These are phyloP conservation scores for Silurus glanis DNA, from an alignment of 2,113 vertebrate species.

Conservation along the genomic window DNA sequence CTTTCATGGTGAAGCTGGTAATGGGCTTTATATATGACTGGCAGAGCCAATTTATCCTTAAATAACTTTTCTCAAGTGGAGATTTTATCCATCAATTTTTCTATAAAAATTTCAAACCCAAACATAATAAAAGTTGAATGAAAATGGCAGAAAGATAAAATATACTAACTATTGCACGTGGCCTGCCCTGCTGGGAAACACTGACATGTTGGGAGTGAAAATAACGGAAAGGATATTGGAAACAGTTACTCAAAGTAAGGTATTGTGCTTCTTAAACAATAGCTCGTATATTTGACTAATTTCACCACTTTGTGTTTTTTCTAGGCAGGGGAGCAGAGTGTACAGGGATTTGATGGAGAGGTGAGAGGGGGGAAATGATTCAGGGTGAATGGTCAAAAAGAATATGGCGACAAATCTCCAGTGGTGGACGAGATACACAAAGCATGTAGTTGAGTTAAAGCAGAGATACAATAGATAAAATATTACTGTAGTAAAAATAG, in stretches of 20 bases:
- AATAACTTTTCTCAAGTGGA: conserved; percentile 8
- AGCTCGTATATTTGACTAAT: neutral
- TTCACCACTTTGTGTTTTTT: neutral
- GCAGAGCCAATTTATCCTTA: conserved; percentile 1
- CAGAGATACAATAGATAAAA: no score
- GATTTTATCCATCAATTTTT: neutral
- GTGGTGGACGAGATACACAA: no score
- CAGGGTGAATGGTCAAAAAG: neutral
- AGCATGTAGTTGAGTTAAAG: no score
- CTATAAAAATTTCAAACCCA: neutral
- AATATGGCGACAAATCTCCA: neutral
- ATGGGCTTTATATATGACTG: neutral
- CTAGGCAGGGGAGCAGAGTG: no score
- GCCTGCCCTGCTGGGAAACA: neutral
- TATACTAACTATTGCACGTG: neutral
- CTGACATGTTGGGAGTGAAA: neutral
- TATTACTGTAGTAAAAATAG: no score
- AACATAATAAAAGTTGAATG: neutral
- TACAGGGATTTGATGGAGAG: neutral
- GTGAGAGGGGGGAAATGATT: neutral
- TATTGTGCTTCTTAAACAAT: neutral
- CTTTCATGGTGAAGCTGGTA: neutral
- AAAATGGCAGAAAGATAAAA: neutral
- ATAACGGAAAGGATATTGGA: neutral
- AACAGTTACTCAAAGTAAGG: neutral